Evolutionary conservation across 92 coral and sea anemone genomes (phyloP).

Genomic region (Actinostola sp.): DNA sequence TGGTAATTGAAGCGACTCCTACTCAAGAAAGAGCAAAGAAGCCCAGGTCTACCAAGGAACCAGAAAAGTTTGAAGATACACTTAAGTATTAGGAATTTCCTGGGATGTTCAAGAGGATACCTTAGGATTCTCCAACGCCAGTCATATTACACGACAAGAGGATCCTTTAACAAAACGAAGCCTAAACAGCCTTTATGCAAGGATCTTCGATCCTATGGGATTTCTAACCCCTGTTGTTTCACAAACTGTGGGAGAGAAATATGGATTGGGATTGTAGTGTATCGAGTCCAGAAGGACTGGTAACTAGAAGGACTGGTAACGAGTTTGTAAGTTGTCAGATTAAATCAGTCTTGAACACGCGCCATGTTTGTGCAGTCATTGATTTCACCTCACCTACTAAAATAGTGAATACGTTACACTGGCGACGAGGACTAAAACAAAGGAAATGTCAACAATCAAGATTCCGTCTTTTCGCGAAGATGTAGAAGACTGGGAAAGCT

Average conservation of each 20-base stretch:
- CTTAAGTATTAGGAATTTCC: slow-evolving; percentile 32
- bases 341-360: no score
- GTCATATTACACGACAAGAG: background rate
- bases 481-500: background rate
- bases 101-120: slow-evolving; percentile 23
- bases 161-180: slow-evolving; percentile 15
- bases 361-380: no score
- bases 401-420: no score
- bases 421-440: slow-evolving; percentile 12
- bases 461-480: background rate
- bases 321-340: no score
- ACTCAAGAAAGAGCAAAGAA: background rate
- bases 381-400: no score
- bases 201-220: slow-evolving; percentile 31
- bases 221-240: slow-evolving; percentile 20
- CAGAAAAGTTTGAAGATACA: no score
- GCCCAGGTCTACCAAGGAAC: slow-evolving; percentile 10
- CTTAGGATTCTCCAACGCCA: slow-evolving; percentile 6
- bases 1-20: slow-evolving; percentile 15
- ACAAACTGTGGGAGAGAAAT: slow-evolving; percentile 17
- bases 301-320: no score
- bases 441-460: background rate
- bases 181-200: slow-evolving; percentile 16
- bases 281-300: no score
- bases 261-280: slow-evolving; percentile 23